Conservation (phyloP, 2,797 vertebrate species). For the Pipistrellus pygmaeus region DNA sequence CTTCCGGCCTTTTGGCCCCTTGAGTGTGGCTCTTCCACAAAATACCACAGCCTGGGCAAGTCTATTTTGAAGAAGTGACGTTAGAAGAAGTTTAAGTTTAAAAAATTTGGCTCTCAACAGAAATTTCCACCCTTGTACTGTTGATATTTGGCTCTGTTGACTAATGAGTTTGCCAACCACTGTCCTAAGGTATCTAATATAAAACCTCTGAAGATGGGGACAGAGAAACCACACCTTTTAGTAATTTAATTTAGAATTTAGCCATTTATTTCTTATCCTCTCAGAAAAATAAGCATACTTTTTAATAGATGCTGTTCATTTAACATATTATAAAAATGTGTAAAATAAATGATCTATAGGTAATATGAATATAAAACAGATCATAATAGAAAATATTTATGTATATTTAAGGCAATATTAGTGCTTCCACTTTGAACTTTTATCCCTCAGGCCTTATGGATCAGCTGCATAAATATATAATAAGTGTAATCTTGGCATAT, state of each 20-base stretch:
- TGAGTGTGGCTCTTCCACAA: too few relatives aligned
- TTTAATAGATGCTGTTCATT: not conserved
- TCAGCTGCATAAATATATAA: not conserved
- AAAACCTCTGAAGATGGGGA: not conserved
- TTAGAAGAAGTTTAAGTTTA: too few relatives aligned
- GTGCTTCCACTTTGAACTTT: not conserved
- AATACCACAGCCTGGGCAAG: too few relatives aligned
- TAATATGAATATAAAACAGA: constrained; percentile 49
- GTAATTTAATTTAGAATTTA: constrained; percentile 7
- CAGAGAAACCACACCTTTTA: constrained; percentile 26
- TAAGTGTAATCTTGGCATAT: constrained; percentile 8
- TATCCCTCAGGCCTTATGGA: not conserved
- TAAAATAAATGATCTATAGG: constrained; percentile 51
- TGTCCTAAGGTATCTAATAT: not conserved
- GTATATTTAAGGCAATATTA: not conserved
- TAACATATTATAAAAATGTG: not conserved
- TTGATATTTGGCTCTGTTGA: too few relatives aligned
- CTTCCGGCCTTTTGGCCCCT: too few relatives aligned
- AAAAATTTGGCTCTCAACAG: too few relatives aligned
- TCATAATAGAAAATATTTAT: constrained; percentile 40
- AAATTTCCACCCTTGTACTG: too few relatives aligned
- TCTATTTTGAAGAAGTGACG: too few relatives aligned
- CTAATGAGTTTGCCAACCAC: too few relatives aligned
- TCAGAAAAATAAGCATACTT: constrained; percentile 41
- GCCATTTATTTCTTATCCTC: not conserved